phyloP scores from a whole-genome alignment of 2,888 invertebrate species.

The Gari tellinella region DNA sequence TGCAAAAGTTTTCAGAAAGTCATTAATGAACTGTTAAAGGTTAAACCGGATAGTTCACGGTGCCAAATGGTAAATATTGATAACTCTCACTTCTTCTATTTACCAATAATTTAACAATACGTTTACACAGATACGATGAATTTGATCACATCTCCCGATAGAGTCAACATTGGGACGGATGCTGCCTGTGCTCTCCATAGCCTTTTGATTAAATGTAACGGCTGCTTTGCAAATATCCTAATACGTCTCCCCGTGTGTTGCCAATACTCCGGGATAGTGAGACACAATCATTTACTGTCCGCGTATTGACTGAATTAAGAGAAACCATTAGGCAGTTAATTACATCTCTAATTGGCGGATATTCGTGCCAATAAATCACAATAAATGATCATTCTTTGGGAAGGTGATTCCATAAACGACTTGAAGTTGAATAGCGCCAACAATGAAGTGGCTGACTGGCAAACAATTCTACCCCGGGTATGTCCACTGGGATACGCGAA shows the following conservation, averaged over 20 bases:
- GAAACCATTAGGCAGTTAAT: slow-evolving; percentile 58
- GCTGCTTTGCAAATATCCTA: slow-evolving; percentile 7
- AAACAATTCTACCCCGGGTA: too few relatives aligned
- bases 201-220: slow-evolving; percentile 6
- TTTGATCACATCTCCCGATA: not conserved
- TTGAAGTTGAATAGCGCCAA: too few relatives aligned
- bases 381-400: slow-evolving; percentile 36
- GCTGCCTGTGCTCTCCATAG: not conserved
- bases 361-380: slow-evolving; percentile 50
- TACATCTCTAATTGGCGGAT: slow-evolving; percentile 52
- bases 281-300: too few relatives aligned
- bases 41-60: too few relatives aligned
- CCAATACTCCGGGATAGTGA: too few relatives aligned
- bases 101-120: not conserved
- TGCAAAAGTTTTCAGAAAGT: too few relatives aligned
- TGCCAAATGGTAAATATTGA: not conserved
- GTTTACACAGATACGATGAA: slow-evolving; percentile 3
- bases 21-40: too few relatives aligned
- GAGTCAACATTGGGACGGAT: not conserved
- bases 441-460: too few relatives aligned
- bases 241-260: too few relatives aligned
- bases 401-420: too few relatives aligned
- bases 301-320: slow-evolving; percentile 42
- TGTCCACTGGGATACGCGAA: too few relatives aligned
- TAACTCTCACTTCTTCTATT: not conserved